phyloP scores from a whole-genome alignment of 2,113 vertebrate species.

The Halcyon senegalensis region DNA sequence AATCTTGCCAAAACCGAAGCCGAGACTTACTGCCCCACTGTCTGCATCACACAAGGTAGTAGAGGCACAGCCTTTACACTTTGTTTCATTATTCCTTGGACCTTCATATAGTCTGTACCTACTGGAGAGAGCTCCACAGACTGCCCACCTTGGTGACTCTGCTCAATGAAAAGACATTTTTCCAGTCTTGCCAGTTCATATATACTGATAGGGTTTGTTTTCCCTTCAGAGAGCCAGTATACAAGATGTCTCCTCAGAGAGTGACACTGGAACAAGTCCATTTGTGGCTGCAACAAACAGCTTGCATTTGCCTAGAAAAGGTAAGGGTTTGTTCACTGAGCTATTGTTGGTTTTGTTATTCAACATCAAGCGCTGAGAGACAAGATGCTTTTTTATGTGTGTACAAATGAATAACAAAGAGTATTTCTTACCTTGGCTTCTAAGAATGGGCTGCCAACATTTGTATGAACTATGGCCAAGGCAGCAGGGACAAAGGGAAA shows the following conservation, averaged over 20 bases:
- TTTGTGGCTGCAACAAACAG: not conserved
- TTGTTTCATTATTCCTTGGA: not conserved
- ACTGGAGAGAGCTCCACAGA: not conserved
- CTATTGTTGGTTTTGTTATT: not conserved
- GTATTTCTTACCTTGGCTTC: not conserved
- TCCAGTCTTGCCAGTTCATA: not conserved
- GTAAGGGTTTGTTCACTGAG: not conserved
- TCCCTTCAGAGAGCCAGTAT: conserved; percentile 41
- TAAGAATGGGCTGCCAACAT: not conserved
- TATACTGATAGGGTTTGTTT: not conserved
- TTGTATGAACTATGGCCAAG: not conserved
- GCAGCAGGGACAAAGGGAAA: not conserved
- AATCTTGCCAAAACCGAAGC: conserved; percentile 15
- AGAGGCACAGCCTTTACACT: not conserved
- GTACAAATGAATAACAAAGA: not conserved
- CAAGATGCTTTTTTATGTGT: not conserved
- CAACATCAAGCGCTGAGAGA: not conserved
- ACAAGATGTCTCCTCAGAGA: conserved; percentile 47
- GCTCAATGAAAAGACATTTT: not conserved
- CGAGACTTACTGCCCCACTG: not conserved
- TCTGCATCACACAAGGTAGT: conserved; percentile 49
- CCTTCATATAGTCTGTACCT: not conserved
- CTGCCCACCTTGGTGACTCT: not conserved
- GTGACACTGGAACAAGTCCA: conserved; percentile 11
- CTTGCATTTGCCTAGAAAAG: conserved; percentile 23